A percentile compares a stretch with the other conserved stretches of the same genome.
These are phyloP conservation scores for Lepus oiostolus DNA, from an alignment of 2,797 vertebrate species.

Conservation along the genomic window DNA sequence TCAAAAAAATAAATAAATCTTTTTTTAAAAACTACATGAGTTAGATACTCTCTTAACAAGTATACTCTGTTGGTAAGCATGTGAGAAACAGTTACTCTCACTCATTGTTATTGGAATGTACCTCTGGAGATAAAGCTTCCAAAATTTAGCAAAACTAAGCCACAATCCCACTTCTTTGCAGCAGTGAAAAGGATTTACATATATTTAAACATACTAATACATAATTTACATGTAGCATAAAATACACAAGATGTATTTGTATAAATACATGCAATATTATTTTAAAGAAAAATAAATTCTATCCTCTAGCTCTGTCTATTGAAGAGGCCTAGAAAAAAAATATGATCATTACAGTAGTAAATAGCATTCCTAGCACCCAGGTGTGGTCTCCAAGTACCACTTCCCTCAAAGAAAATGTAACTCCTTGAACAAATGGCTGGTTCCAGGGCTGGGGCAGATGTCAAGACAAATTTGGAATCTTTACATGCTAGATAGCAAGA, in stretches of 20 bases:
- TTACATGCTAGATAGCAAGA: not conserved
- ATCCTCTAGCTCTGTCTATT: constrained; percentile 26
- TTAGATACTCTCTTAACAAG: constrained; percentile 1
- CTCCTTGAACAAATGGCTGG: not conserved
- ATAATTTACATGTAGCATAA: not conserved
- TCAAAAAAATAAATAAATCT: too few species aligned
- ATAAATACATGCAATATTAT: not conserved
- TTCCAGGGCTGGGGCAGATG: not conserved
- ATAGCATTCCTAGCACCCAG: not conserved
- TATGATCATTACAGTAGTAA: not conserved
- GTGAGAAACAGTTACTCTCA: not conserved
- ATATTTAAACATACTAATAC: not conserved
- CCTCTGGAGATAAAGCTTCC: not conserved
- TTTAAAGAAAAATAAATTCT: constrained; percentile 43
- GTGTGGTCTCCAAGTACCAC: not conserved
- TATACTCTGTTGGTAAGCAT: not conserved
- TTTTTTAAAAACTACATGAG: not conserved
- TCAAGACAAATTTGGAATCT: constrained; percentile 38
- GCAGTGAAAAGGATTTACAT: not conserved
- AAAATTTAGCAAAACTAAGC: not conserved
- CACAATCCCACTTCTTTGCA: not conserved
- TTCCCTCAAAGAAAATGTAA: not conserved
- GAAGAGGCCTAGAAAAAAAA: not conserved
- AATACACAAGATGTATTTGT: not conserved
- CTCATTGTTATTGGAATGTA: not conserved